Percentiles rank a stretch among this genome's conserved stretches.
phyloP scores from a whole-genome alignment of 2,113 vertebrate genomes.

The Pterocles gutturalis region DNA sequence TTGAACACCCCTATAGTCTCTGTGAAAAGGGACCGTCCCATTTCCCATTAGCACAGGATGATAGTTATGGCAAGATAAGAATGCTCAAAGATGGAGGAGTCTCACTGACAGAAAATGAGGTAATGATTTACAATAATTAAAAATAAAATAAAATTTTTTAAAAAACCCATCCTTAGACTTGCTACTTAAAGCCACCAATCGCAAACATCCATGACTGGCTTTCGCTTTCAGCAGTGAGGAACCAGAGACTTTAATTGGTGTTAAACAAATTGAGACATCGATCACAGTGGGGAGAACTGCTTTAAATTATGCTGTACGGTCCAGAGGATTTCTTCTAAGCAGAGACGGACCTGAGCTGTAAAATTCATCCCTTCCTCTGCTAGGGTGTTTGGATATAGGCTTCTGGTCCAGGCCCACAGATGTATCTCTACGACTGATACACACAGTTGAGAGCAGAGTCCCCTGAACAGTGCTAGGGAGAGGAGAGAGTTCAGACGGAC shows the following conservation, averaged over 20 bases:
- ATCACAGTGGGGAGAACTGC: conserved; percentile 69
- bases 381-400: conserved; percentile 57
- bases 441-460: conserved; percentile 63
- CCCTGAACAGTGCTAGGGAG: conserved; percentile 69
- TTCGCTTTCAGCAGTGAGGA: conserved; percentile 61
- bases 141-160: conserved; percentile 65
- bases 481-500: conserved; percentile 57
- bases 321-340: conserved; percentile 53
- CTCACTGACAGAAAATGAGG: conserved; percentile 78
- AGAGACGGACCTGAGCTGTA: conserved; percentile 72
- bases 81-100: conserved; percentile 75
- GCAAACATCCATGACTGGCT: conserved; percentile 53
- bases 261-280: conserved; percentile 65
- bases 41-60: conserved; percentile 82
- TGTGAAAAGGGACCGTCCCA: conserved; percentile 81
- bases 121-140: conserved; percentile 84
- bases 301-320: conserved; percentile 53
- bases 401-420: conserved; percentile 64
- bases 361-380: conserved; percentile 71
- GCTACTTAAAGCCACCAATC: conserved; percentile 80
- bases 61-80: conserved; percentile 76
- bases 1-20: conserved; percentile 86
- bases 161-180: conserved; percentile 70
- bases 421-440: conserved; percentile 51
- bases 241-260: conserved; percentile 61